A percentile compares a stretch with the other conserved stretches of the same genome.
phyloP scores from a whole-genome alignment of 2,888 invertebrate species.

The Cyrtodaria siliqua region DNA sequence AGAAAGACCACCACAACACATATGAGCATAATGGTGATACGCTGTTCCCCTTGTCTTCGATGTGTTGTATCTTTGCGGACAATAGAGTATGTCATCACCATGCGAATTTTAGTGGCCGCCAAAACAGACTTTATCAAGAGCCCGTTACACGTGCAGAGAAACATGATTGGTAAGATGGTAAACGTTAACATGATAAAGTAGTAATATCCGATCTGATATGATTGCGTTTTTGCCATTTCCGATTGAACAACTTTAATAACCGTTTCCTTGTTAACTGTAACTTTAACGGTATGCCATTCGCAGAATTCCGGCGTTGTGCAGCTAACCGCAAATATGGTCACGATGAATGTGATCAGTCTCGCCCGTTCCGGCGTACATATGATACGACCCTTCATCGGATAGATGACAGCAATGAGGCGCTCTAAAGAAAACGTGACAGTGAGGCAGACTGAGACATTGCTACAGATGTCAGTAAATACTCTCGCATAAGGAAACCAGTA shows the following conservation, averaged over 20 bases:
- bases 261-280: conserved; percentile 50
- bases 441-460: conserved; percentile 91
- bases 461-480: conserved; percentile 90
- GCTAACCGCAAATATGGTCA: conserved; percentile 89
- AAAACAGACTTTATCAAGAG: conserved; percentile 89
- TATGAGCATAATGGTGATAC: conserved; percentile 92
- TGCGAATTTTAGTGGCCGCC: conserved; percentile 70
- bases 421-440: conserved; percentile 92
- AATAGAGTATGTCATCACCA: conserved; percentile 66
- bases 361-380: conserved; percentile 90
- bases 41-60: conserved; percentile 82
- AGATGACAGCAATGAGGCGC: conserved; percentile 92
- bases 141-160: conserved; percentile 91
- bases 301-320: conserved; percentile 90
- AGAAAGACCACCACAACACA: conserved; percentile 92
- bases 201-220: conserved; percentile 89
- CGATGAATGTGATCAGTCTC: conserved; percentile 89
- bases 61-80: conserved; percentile 40
- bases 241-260: conserved; percentile 65
- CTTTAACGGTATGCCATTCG: conserved; percentile 85
- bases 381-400: conserved; percentile 89
- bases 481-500: conserved; percentile 88
- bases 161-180: conserved; percentile 89
- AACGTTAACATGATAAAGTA: conserved; percentile 87
- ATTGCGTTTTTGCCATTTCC: conserved; percentile 87